Evolutionary conservation across 2,888 invertebrate species (phyloP).

Genomic region (Aricia artaxerxes): DNA sequence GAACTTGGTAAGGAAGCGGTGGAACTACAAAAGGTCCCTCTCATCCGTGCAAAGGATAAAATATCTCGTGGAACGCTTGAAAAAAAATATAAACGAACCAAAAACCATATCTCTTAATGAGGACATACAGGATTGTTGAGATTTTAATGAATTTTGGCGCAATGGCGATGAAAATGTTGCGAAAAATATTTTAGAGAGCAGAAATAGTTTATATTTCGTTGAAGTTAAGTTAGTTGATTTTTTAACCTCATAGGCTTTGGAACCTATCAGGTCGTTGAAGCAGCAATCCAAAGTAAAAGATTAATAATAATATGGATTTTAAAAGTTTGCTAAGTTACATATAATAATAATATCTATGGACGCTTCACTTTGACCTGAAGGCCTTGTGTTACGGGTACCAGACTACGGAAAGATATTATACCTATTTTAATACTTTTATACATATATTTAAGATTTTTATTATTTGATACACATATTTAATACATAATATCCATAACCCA

Average conservation of each 20-base stretch:
- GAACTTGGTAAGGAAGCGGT: constrained; percentile 7
- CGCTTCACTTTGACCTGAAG: no score
- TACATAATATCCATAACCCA: no score
- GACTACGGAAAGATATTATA: no score
- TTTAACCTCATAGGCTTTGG: not conserved
- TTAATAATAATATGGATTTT: no score
- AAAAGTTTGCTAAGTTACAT: no score
- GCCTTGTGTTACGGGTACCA: no score
- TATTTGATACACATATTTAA: no score
- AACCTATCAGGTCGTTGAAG: no score
- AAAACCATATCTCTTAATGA: constrained; percentile 20
- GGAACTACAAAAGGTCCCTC: constrained; percentile 25
- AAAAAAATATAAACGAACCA: constrained; percentile 4
- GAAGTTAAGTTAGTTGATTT: not conserved
- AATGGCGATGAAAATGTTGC: not conserved
- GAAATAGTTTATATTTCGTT: not conserved
- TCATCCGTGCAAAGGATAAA: constrained; percentile 30
- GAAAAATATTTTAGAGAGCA: not conserved
- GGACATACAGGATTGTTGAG: constrained; percentile 3
- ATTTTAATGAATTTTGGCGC: constrained; percentile 24
- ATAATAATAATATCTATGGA: no score
- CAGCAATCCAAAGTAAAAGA: no score
- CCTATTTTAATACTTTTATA: no score
- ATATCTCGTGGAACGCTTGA: constrained; percentile 21
- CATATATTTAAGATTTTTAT: no score